phyloP scores from a whole-genome alignment of 2,888 invertebrate genomes.

The Odiellus spinosus region DNA sequence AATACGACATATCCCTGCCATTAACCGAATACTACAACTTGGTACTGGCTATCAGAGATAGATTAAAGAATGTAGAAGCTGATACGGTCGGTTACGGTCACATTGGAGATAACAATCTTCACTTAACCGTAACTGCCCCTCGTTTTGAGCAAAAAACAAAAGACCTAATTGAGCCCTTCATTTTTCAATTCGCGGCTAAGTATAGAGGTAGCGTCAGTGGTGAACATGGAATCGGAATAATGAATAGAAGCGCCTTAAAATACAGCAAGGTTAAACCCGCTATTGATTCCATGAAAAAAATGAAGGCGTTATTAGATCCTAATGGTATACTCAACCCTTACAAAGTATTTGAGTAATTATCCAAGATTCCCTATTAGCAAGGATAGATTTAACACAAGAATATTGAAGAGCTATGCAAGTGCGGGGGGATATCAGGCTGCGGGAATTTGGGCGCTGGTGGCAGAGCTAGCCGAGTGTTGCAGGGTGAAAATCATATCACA shows the following conservation, averaged over 20 bases:
- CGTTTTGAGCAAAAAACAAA: slow-evolving; percentile 29
- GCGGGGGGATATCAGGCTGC: too few species aligned
- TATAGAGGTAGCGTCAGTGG: slow-evolving; percentile 75
- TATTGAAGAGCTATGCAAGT: too few species aligned
- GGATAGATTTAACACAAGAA: too few species aligned
- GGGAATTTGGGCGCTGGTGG: too few species aligned
- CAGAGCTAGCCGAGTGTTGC: too few species aligned
- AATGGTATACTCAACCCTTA: slow-evolving; percentile 89
- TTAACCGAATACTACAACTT: slow-evolving; percentile 64
- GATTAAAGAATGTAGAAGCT: slow-evolving; percentile 42
- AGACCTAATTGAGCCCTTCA: slow-evolving; percentile 57
- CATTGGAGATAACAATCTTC: slow-evolving; percentile 89
- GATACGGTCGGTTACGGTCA: slow-evolving; percentile 82
- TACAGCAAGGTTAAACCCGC: slow-evolving; percentile 58
- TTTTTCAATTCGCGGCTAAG: slow-evolving; percentile 67
- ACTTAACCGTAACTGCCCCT: slow-evolving; percentile 61
- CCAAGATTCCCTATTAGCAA: too few species aligned
- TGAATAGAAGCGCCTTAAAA: slow-evolving; percentile 60
- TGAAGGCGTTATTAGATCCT: slow-evolving; percentile 82
- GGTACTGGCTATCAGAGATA: slow-evolving; percentile 50
- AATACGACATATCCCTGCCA: slow-evolving; percentile 88
- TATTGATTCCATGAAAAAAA: slow-evolving; percentile 55
- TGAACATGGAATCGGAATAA: slow-evolving; percentile 89
- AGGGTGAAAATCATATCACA: too few species aligned
- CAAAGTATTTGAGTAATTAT: slow-evolving; percentile 50